Evolutionary conservation across 2,888 invertebrate species (phyloP), one percentile per base, ranked within the genome.

Genomic region (Melitaea athalia): DNA sequence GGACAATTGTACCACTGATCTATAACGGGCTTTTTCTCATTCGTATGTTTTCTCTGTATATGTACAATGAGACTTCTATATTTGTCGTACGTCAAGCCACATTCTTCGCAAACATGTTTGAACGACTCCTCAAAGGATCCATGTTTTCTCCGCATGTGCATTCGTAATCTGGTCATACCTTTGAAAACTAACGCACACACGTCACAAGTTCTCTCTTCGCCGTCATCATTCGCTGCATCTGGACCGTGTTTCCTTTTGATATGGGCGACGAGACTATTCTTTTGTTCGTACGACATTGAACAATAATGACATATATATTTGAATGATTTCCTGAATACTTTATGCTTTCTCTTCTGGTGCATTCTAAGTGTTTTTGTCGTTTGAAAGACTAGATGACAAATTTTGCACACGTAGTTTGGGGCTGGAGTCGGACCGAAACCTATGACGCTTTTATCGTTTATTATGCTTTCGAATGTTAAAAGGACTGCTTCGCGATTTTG

Each of bases 71-170:
- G 76, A 74, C 92, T 92, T 66, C 86, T 85, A 68, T 87, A 81
- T 65, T 92, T 92, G 15, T 92, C 92, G 63, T 92, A 92, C 0
- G 91, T 87, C 0, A 92, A 77, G 0, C 89, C 91, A 47, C 92
- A 92, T 12, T 90, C 84, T 1, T 82, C 38, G 45, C 92, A 92
- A 0, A 81, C 79, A 63, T 88, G 84, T 66, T 84, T 85, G 67
- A 92, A 92, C 0, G 89, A 81, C 0, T 92, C 91, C 55, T 86
- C 81, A 50, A 87, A 89, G 0, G 84, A 81, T 0, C 86, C 89
- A 66, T 92, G 92, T 63, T 91, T 91, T 49, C 92, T 79, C 42
- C 87, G 75, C 91, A 91, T 92, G 63, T 92, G 92, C 89, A 91
- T 88, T 0, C 91, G 75, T 68, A 92, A 78, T 17, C 92, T 78